Conservation (phyloP, 2,888 invertebrate species). For the Trissoscelio sp. region DNA sequence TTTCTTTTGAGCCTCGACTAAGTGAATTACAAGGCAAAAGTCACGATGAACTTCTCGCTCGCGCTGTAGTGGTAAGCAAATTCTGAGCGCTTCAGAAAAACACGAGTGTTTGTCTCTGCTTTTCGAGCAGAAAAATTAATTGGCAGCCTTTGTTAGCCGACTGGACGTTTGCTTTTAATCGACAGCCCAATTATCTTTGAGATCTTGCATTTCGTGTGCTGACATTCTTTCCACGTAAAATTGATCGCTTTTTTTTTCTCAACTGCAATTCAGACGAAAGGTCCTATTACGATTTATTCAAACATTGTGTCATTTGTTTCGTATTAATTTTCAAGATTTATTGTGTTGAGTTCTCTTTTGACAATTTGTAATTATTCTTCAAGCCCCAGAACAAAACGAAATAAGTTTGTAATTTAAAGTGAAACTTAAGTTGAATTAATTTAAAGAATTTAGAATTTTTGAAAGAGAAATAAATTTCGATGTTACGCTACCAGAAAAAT, state of each 20-base stretch:
- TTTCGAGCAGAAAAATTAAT: conserved; percentile 69
- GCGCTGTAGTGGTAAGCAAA: conserved; percentile 64
- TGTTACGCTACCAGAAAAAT: conserved; percentile 28
- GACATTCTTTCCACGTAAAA: conserved; percentile 43
- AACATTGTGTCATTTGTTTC: conserved; percentile 38
- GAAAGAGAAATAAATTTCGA: neutral
- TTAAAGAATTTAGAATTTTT: neutral
- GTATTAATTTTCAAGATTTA: conserved; percentile 46
- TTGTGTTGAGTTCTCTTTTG: conserved; percentile 15
- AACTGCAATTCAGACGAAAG: conserved; percentile 53
- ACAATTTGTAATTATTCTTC: neutral
- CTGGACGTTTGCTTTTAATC: conserved; percentile 66
- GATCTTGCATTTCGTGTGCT: conserved; percentile 48
- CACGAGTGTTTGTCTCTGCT: conserved; percentile 69
- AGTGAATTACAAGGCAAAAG: conserved; percentile 68
- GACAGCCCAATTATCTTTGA: conserved; percentile 69
- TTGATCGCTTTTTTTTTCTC: neutral
- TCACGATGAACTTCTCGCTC: conserved; percentile 62
- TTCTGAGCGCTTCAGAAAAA: conserved; percentile 67
- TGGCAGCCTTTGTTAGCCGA: conserved; percentile 68
- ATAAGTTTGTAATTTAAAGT: no score
- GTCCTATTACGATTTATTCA: conserved; percentile 46
- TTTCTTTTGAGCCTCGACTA: conserved; percentile 66
- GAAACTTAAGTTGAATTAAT: neutral
- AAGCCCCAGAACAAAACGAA: no score